These are phyloP conservation scores for Mesorhabditis belari DNA, from an alignment of 2,888 invertebrate species.

Conservation along the genomic window DNA sequence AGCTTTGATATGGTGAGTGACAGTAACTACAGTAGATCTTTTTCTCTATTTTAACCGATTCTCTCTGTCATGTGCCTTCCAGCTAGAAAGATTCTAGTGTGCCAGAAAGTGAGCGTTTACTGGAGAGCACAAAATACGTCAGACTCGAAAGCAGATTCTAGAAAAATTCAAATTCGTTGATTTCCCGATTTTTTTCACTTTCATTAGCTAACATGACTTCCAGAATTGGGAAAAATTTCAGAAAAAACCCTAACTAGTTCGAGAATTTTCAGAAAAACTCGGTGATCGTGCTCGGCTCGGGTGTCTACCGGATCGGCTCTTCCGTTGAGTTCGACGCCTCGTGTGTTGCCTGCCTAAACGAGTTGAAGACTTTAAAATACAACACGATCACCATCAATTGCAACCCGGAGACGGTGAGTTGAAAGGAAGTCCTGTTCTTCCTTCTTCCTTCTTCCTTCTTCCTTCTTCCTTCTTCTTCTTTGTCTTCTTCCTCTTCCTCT, in stretches of 20 bases:
- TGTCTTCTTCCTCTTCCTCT: too few relatives aligned
- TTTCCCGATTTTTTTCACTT: too few relatives aligned
- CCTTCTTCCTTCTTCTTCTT: too few relatives aligned
- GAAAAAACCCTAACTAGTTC: background rate
- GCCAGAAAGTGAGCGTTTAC: too few relatives aligned
- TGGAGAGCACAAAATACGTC: background rate
- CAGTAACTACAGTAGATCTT: background rate
- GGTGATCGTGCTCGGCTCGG: conserved; percentile 64
- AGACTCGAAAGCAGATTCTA: background rate
- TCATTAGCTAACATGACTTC: background rate
- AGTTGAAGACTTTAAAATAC: conserved; percentile 68
- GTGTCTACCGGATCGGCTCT: conserved; percentile 87
- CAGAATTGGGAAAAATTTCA: background rate
- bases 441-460: background rate
- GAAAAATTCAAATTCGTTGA: too few relatives aligned
- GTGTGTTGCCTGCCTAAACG: conserved; percentile 88
- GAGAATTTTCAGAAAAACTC: conserved; percentile 28
- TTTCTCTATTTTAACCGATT: conserved; percentile 8
- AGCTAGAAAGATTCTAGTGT: background rate
- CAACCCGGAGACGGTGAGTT: conserved; percentile 88
- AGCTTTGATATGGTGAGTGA: conserved; percentile 24
- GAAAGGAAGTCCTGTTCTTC: background rate
- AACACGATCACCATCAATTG: conserved; percentile 97
- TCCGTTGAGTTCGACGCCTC: conserved; percentile 99
- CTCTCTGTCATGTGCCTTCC: background rate